Evolutionary conservation across 2,797 vertebrate genomes (phyloP).

Genomic region (Dallia pectoralis): DNA sequence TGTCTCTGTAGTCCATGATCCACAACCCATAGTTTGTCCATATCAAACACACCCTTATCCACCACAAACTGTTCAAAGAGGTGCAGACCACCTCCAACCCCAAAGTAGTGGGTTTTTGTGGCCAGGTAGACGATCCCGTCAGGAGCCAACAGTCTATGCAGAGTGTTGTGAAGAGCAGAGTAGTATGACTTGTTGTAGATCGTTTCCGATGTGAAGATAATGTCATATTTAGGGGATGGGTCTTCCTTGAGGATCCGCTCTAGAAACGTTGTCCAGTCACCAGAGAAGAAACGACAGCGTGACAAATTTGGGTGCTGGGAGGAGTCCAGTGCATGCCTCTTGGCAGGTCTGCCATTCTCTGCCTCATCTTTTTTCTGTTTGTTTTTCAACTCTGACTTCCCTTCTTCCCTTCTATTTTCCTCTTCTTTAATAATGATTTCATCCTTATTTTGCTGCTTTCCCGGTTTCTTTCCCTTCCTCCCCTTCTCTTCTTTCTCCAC

Average conservation of each 20-base stretch:
- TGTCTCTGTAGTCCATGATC: slow-evolving; percentile 86
- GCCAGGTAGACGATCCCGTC: slow-evolving; percentile 83
- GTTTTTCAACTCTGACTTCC: neutral
- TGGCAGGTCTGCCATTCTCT: slow-evolving; percentile 45
- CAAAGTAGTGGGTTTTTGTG: slow-evolving; percentile 94
- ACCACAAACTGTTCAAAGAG: slow-evolving; percentile 85
- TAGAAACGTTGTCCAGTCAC: slow-evolving; percentile 87
- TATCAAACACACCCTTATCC: slow-evolving; percentile 77
- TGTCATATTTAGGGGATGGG: slow-evolving; percentile 77
- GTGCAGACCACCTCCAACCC: slow-evolving; percentile 86
- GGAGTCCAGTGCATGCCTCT: slow-evolving; percentile 54
- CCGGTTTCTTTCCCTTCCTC: neutral
- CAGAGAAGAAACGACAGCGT: slow-evolving; percentile 87
- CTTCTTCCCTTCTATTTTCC: slow-evolving; percentile 36
- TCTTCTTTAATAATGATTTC: neutral
- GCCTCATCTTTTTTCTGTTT: slow-evolving; percentile 26
- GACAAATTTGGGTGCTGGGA: slow-evolving; percentile 42
- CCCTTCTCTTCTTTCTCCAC: slow-evolving; percentile 32
- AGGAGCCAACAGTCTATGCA: slow-evolving; percentile 75
- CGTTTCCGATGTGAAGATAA: slow-evolving; percentile 94
- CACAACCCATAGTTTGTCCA: slow-evolving; percentile 72
- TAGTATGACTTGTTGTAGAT: slow-evolving; percentile 91
- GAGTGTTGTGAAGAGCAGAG: slow-evolving; percentile 75
- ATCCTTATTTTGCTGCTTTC: too few species aligned
- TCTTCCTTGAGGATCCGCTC: slow-evolving; percentile 68